phyloP scores from a whole-genome alignment of 2,888 invertebrate species.

The Ichneumon xanthorius region DNA sequence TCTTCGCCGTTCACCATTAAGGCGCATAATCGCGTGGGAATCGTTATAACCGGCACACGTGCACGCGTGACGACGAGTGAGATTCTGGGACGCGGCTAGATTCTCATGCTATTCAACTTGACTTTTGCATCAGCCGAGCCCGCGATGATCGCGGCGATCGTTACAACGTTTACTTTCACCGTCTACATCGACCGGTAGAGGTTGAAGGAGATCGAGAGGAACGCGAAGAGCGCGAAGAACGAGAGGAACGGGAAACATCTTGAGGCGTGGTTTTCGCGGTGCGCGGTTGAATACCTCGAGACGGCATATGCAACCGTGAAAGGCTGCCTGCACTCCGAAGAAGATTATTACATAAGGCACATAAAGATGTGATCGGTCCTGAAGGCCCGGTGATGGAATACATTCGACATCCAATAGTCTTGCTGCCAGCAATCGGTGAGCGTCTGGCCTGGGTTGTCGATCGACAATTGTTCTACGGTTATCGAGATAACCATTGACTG shows the following conservation, averaged over 20 bases:
- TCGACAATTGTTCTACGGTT: constrained; percentile 62
- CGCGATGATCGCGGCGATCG: constrained; percentile 43
- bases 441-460: constrained; percentile 60
- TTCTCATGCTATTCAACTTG: constrained; percentile 83
- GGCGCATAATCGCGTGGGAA: constrained; percentile 62
- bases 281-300: constrained; percentile 21
- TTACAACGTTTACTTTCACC: constrained; percentile 77
- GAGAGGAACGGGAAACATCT: constrained; percentile 24
- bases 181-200: constrained; percentile 1
- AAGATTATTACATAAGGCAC: constrained; percentile 22
- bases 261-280: constrained; percentile 49
- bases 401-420: constrained; percentile 33
- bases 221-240: constrained; percentile 5
- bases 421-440: constrained; percentile 40
- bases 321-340: neutral
- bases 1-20: constrained; percentile 23
- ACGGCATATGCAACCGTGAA: constrained; percentile 36
- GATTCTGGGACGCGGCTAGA: constrained; percentile 61
- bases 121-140: constrained; percentile 76
- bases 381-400: constrained; percentile 27
- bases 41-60: constrained; percentile 41
- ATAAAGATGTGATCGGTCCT: constrained; percentile 6
- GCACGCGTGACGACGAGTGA: constrained; percentile 25
- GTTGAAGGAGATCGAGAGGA: neutral
- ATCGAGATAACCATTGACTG: constrained; percentile 59